These are phyloP conservation scores for Ancistrus triradiatus DNA, from an alignment of 2,113 vertebrate species.

Conservation along the genomic window DNA sequence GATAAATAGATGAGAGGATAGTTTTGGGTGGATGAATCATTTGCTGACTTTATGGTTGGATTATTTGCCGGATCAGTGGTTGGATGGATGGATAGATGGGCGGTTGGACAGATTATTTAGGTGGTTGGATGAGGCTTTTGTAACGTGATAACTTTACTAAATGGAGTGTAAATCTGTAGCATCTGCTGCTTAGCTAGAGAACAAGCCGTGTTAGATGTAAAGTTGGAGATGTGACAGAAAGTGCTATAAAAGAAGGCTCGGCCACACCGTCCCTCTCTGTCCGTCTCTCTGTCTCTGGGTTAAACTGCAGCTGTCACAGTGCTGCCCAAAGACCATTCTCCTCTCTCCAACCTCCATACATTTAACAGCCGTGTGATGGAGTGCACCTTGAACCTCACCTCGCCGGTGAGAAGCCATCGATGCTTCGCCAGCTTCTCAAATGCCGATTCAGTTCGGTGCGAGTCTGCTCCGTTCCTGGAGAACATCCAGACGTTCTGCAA, in stretches of 20 bases:
- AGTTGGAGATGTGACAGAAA: constrained; percentile 35
- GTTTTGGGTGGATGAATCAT: too few species aligned
- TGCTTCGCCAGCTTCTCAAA: background rate
- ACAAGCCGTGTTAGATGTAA: background rate
- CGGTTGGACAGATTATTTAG: too few species aligned
- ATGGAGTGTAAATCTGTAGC: too few species aligned
- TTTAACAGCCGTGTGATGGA: constrained; percentile 6
- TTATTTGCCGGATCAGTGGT: too few species aligned
- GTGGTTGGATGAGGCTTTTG: too few species aligned
- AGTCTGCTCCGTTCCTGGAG: background rate
- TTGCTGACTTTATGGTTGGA: too few species aligned
- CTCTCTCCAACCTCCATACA: constrained; percentile 25
- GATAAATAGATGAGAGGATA: too few species aligned
- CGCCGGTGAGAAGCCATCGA: background rate
- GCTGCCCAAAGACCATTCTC: constrained; percentile 17
- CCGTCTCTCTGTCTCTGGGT: constrained; percentile 3
- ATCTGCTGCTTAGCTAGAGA: too few species aligned
- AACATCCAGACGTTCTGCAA: background rate
- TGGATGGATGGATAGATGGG: too few species aligned
- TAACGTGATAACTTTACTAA: too few species aligned
- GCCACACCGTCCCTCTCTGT: constrained; percentile 22
- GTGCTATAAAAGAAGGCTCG: constrained; percentile 39
- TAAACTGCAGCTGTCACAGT: constrained; percentile 37
- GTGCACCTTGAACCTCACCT: background rate
- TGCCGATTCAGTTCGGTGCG: background rate